Evolutionary conservation across 2,888 invertebrate species (phyloP).

Genomic region (Troides helena): DNA sequence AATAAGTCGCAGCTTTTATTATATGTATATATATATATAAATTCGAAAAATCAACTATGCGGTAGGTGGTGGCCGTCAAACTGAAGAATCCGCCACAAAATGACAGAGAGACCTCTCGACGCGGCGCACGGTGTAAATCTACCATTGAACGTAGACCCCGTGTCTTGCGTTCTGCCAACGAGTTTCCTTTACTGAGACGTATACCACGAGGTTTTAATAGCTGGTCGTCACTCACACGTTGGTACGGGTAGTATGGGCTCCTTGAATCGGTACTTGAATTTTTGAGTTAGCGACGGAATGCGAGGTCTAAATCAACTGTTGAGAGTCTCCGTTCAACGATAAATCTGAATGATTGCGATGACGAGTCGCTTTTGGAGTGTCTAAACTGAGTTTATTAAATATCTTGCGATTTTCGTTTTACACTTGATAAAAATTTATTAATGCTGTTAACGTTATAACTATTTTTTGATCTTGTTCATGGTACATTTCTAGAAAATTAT

Average conservation of each 20-base stretch:
- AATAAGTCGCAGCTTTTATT: conserved; percentile 13
- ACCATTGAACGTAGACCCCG: conserved; percentile 48
- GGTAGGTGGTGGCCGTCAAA: conserved; percentile 51
- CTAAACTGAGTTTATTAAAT: conserved; percentile 11
- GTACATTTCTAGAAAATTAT: too few species aligned
- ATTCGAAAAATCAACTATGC: conserved; percentile 41
- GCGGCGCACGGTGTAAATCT: conserved; percentile 34
- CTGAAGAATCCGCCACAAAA: conserved; percentile 51
- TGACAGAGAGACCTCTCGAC: conserved; percentile 48
- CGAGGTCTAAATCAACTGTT: conserved; percentile 51
- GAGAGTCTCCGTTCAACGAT: conserved; percentile 48
- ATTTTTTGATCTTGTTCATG: too few species aligned
- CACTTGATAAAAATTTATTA: background rate
- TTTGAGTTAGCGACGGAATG: conserved; percentile 64
- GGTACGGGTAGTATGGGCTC: conserved; percentile 55
- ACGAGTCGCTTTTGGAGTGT: conserved; percentile 27
- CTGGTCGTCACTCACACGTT: conserved; percentile 50
- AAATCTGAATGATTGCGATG: conserved; percentile 36
- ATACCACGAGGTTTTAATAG: conserved; percentile 46
- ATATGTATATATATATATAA: conserved; percentile 24
- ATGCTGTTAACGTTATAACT: too few species aligned
- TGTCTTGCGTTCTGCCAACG: conserved; percentile 37
- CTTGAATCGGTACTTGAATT: conserved; percentile 66
- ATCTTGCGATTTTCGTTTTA: conserved; percentile 21
- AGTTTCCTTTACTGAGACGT: conserved; percentile 44